Conservation (phyloP, 1,140 invertebrate species). For the Meloidogyne chitwoodi region DNA sequence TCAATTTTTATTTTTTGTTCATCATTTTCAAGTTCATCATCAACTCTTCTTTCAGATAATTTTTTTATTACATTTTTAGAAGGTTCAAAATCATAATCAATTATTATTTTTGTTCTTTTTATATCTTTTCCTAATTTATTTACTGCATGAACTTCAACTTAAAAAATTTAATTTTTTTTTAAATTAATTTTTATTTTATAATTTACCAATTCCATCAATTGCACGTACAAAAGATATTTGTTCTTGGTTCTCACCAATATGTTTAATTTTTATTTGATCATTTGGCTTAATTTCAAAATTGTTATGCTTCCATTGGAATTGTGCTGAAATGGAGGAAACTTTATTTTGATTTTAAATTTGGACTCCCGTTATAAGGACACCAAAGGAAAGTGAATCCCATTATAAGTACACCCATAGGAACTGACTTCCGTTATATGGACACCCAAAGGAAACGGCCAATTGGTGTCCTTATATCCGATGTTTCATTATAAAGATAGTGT, state of each 20-base stretch:
- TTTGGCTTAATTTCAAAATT: conserved; percentile 51
- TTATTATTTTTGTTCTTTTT: conserved; percentile 38
- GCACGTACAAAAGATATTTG: conserved; percentile 33
- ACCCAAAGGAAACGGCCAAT: too few relatives aligned
- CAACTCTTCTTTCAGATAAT: not conserved
- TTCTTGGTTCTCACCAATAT: conserved; percentile 34
- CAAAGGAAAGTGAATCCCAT: too few relatives aligned
- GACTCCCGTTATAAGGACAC: too few relatives aligned
- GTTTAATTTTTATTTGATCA: conserved; percentile 42
- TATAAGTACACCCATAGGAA: too few relatives aligned
- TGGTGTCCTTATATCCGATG: too few relatives aligned
- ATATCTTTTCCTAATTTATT: conserved; percentile 45
- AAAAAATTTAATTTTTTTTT: not conserved
- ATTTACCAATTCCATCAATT: conserved; percentile 31
- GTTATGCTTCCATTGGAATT: conserved; percentile 49
- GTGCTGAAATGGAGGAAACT: conserved; percentile 15
- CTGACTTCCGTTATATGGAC: too few relatives aligned
- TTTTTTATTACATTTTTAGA: not conserved
- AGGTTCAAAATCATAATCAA: conserved; percentile 38
- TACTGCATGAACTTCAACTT: conserved; percentile 45
- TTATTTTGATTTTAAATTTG: not conserved
- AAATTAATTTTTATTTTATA: not conserved
- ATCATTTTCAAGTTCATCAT: not conserved
- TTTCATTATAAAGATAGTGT: too few relatives aligned
- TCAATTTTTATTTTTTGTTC: not conserved